Evolutionary conservation across 1,140 invertebrate species (phyloP).

Genomic region (Nautilus pompilius): DNA sequence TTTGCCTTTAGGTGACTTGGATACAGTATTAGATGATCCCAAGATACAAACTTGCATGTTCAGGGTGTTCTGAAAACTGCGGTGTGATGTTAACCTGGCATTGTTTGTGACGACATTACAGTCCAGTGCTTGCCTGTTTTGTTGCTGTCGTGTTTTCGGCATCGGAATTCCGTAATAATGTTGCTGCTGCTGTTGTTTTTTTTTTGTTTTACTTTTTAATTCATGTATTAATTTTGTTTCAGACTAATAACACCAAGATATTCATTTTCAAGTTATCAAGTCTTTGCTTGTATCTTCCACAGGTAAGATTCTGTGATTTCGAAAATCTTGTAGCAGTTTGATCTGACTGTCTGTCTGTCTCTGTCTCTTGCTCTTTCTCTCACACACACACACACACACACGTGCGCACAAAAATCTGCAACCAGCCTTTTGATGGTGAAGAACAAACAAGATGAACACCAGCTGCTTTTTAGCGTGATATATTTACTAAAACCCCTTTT

Average conservation of each 20-base stretch:
- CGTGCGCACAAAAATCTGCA: too few species aligned
- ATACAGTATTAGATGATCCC: too few species aligned
- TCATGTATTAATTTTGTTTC: slow-evolving; percentile 13
- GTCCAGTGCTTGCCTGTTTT: too few species aligned
- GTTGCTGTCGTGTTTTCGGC: background rate
- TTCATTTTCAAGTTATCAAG: slow-evolving; percentile 45
- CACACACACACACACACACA: too few species aligned
- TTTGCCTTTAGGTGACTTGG: too few species aligned
- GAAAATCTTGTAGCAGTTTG: background rate
- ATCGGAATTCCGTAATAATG: background rate
- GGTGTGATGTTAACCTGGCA: background rate
- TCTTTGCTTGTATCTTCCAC: slow-evolving; percentile 44
- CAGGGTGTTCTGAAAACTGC: too few species aligned
- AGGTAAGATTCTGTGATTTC: slow-evolving; percentile 23
- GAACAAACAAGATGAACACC: too few species aligned
- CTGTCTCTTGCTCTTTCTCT: background rate
- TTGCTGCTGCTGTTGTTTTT: background rate
- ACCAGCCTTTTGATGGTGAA: too few species aligned
- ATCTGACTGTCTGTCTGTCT: background rate
- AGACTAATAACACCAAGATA: slow-evolving; percentile 42
- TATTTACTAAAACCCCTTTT: background rate
- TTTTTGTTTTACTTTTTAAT: background rate
- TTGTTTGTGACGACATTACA: background rate
- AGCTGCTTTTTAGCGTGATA: background rate
- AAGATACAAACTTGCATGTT: too few species aligned